Base-by-base conservation (phyloP, 2,797 vertebrate species). In the Sebastes nivosus region DNA sequence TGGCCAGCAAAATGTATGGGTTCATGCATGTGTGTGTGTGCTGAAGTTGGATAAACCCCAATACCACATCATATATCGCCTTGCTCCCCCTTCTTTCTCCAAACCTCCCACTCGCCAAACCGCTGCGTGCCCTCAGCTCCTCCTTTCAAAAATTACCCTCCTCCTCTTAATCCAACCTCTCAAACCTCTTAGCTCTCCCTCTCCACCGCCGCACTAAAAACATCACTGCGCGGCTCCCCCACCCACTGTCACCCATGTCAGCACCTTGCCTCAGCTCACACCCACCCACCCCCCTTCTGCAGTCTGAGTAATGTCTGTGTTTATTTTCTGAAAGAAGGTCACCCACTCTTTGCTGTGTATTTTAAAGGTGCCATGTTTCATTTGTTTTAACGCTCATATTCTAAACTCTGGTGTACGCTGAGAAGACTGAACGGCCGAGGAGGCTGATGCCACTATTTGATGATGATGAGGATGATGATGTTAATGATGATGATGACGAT, bases 51-150 rank as follows among this genome's bases (percentile, higher is more conserved):
- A 90, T 74, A 74, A 89, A 87, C 58, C 84, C 88, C 83, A 92
- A 87, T 68, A 91, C 88, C 93, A 91, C 92, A 93, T 89, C 87
- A 88, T 92, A 92, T 85, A 93, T 92, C 87, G 89, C 82, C 75
- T 71, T 20, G 4, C 60, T 24, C 42, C 29, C 58, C 67, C 12
- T 27, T 66, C 79, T 60, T 50, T 70, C 80, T 77, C 67, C 30
- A 29, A 75, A 66, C 46, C 79, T 80, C 78, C 65, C 61, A 57
- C 67, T 71, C 1, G 30, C 81, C 69, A 87, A 87, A 87, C 82
- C 61, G 1, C 88, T 82, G 80, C 81, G 61, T 78, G 78, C 72
- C 73, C 80, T 72, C 82, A 57, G 54, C 76, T 77, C 75, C 83
- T 77, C 67, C 77, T n/a, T 58, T 81, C 70, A 13, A 25, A 25